These are phyloP conservation scores for Exocentrus adspersus DNA, from an alignment of 2,888 invertebrate species.

Conservation along the genomic window DNA sequence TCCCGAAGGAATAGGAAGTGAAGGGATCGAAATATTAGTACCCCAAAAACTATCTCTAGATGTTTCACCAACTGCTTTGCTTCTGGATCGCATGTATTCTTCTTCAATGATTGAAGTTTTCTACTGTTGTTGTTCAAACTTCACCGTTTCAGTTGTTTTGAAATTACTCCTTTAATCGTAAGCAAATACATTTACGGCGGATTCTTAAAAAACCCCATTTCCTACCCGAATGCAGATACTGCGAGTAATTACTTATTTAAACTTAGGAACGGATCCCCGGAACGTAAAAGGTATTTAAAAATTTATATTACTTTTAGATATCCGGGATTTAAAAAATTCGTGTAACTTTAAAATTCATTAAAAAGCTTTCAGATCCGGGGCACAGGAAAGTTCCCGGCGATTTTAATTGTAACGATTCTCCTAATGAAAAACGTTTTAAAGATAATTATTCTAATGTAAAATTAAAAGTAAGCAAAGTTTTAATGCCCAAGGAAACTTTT, in stretches of 20 bases:
- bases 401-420: slow-evolving; percentile 47
- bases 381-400: slow-evolving; percentile 44
- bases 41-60: too few species aligned
- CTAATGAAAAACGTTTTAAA: slow-evolving; percentile 50
- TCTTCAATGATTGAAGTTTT: too few species aligned
- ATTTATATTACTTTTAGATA: slow-evolving; percentile 40
- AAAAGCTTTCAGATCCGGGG: slow-evolving; percentile 43
- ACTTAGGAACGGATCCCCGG: not conserved
- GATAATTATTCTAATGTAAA: slow-evolving; percentile 48
- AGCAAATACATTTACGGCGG: too few species aligned
- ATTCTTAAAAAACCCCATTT: not conserved
- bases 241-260: slow-evolving; percentile 1
- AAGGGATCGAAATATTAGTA: too few species aligned
- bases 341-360: slow-evolving; percentile 42
- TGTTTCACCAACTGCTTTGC: too few species aligned
- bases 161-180: too few species aligned
- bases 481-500: slow-evolving; percentile 40
- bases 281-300: slow-evolving; percentile 31
- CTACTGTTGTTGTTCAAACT: too few species aligned
- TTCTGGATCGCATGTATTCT: too few species aligned
- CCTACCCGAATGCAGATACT: not conserved
- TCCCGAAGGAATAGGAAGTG: too few species aligned
- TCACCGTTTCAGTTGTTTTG: too few species aligned
- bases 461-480: slow-evolving; percentile 48
- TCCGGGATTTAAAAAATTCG: slow-evolving; percentile 29